A percentile compares a stretch with the other conserved stretches of the same genome.
Conservation (phyloP, 2,113 vertebrate species). For the Stegostoma tigrinum region DNA sequence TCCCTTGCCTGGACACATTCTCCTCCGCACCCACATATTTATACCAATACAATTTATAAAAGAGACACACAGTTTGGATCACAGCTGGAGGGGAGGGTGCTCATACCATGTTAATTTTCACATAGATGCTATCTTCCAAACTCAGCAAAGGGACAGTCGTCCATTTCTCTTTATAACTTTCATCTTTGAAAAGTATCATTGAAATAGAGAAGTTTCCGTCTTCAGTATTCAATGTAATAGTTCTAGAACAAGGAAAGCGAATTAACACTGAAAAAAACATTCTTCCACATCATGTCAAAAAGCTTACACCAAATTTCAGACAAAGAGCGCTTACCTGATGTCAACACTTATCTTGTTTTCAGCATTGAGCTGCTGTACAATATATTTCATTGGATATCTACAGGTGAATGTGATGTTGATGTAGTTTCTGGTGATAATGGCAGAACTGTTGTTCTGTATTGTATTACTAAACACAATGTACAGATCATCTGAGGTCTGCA, state of each 20-base stretch:
- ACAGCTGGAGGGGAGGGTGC: neutral
- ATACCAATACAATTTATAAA: no score
- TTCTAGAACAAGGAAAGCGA: slow-evolving; percentile 47
- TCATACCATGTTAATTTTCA: slow-evolving; percentile 62
- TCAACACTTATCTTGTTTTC: slow-evolving; percentile 62
- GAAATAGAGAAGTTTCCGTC: slow-evolving; percentile 65
- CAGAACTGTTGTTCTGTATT: slow-evolving; percentile 60
- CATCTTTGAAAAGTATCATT: slow-evolving; percentile 61
- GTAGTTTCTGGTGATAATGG: slow-evolving; percentile 59
- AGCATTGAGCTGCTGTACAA: slow-evolving; percentile 56
- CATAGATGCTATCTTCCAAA: slow-evolving; percentile 62
- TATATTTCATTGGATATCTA: slow-evolving; percentile 63
- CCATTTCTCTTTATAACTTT: slow-evolving; percentile 58
- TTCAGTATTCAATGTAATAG: slow-evolving; percentile 61
- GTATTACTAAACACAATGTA: slow-evolving; percentile 64
- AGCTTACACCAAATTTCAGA: neutral
- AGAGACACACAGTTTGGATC: neutral
- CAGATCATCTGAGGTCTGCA: slow-evolving; percentile 55
- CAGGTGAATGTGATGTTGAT: slow-evolving; percentile 64
- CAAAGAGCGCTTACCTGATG: slow-evolving; percentile 46
- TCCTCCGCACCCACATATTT: no score
- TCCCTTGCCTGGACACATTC: neutral
- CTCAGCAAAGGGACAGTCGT: slow-evolving; percentile 58
- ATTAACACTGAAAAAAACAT: neutral
- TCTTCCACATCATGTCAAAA: no score